Evolutionary conservation across 2,797 vertebrate species (phyloP).

Genomic region (Pseudochirops corinnae): DNA sequence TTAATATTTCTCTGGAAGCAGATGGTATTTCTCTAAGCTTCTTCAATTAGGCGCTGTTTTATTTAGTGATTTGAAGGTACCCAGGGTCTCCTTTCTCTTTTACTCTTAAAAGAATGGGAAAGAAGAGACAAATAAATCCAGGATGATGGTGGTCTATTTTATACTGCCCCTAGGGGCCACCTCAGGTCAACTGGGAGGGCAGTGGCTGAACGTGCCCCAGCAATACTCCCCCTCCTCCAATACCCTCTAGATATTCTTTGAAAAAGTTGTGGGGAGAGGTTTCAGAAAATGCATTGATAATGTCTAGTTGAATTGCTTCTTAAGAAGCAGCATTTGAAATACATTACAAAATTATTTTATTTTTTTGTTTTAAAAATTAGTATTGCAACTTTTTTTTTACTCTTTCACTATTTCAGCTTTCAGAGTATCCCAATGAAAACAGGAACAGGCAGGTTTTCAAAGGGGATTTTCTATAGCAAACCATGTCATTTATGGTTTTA

Average conservation of each 20-base stretch:
- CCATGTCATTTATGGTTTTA: not conserved
- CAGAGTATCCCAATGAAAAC: not conserved
- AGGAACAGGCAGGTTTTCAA: not conserved
- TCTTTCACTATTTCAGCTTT: not conserved
- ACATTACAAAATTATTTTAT: no score
- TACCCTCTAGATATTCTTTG: not conserved
- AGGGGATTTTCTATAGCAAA: not conserved
- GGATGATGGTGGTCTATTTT: not conserved
- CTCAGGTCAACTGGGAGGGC: not conserved
- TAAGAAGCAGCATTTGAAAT: not conserved
- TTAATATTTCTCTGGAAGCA: not conserved
- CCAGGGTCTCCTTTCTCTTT: not conserved
- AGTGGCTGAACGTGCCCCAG: not conserved
- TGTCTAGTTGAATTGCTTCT: not conserved
- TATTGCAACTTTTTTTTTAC: not conserved
- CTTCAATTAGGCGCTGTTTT: not conserved
- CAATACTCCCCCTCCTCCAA: no score
- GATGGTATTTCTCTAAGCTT: not conserved
- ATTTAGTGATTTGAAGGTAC: not conserved
- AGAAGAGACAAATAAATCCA: not conserved
- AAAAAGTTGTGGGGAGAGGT: not conserved
- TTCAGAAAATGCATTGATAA: not conserved
- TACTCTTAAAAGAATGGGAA: not conserved
- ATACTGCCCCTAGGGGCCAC: not conserved
- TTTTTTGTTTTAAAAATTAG: not conserved